Percentiles rank a stretch among this genome's conserved stretches.
Conservation (phyloP, 2,888 invertebrate species). For the Ophioninae sp. region DNA sequence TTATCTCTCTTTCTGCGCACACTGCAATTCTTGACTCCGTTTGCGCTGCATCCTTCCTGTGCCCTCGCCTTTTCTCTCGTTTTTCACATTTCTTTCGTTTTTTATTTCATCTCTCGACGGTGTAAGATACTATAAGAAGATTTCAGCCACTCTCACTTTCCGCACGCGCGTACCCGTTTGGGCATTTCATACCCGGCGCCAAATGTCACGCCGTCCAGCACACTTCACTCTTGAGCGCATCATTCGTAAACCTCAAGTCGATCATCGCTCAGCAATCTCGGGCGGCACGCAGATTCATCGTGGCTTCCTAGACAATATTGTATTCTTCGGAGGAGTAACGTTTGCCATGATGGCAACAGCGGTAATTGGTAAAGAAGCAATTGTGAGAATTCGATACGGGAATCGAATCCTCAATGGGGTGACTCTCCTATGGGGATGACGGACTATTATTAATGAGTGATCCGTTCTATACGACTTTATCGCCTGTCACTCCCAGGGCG, state of each 20-base stretch:
- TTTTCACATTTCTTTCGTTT: background rate
- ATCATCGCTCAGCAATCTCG: background rate
- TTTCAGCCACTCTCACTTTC: conserved; percentile 50
- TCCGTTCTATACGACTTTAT: too few relatives aligned
- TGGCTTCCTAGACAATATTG: background rate
- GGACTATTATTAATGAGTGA: too few relatives aligned
- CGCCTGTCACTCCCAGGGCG: too few relatives aligned
- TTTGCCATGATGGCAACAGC: too few relatives aligned
- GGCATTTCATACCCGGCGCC: conserved; percentile 51
- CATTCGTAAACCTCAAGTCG: background rate
- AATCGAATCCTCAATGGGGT: too few relatives aligned
- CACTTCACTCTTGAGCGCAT: conserved; percentile 2
- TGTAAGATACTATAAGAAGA: conserved; percentile 1
- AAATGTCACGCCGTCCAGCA: conserved; percentile 44
- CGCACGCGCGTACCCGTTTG: conserved; percentile 10
- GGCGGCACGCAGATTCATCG: background rate
- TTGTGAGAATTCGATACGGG: background rate
- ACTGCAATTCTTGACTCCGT: conserved; percentile 26
- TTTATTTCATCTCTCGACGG: background rate
- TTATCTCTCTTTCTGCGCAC: conserved; percentile 42
- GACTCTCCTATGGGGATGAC: too few relatives aligned
- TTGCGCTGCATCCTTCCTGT: background rate
- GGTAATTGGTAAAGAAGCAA: background rate
- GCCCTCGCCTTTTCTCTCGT: background rate
- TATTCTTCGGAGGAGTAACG: background rate